Evolutionary conservation across 2,797 vertebrate species (phyloP), one percentile per base, ranked within the genome.

Genomic region (Tinamus major): DNA sequence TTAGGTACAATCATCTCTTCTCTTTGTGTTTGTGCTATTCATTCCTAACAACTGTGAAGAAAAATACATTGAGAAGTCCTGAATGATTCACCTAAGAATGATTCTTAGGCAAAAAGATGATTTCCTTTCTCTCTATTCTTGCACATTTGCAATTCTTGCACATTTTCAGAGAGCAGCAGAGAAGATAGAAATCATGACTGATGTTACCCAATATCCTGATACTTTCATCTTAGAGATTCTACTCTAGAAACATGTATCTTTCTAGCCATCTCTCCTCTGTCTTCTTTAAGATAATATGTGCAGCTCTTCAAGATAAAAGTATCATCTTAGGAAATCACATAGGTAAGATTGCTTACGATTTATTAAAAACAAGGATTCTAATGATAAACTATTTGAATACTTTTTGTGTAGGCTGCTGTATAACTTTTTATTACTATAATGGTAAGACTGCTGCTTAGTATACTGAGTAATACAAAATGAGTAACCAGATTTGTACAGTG

Each of bases 311-410:
- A 79, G 58, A 76, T 42, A 80, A 78, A 75, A 71, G 7, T 21
- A 13, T 24, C 18, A 2, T 39, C 26, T 69, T 51, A 81, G n/a
- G 12, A 71, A 20, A 46, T 0, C 0, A 2, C 4, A n/a, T 58
- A 31, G 65, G 21, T 76, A 72, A 79, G 26, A 58, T 64, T 76
- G n/a, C 44, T 53, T 9, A 24, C 5, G n/a, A 26, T 33, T 8
- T 20, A 63, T 79, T 78, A 58, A 85, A 92, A 9, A 14, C 2
- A 48, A 69, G 44, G 26, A 76, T 85, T 76, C 9, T 39, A 87
- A 62, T 26, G 18, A 26, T 4, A 80, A 72, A 41, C 6, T 80
- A 15, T 64, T 21, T 84, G 13, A 94, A 85, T 11, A 26, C 6
- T 78, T 87, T 29, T 58, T 15, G 9, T 35, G 44, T 49, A 49